Base-by-base conservation (phyloP, 1,140 invertebrate species). In the Penaeus vannamei region DNA sequence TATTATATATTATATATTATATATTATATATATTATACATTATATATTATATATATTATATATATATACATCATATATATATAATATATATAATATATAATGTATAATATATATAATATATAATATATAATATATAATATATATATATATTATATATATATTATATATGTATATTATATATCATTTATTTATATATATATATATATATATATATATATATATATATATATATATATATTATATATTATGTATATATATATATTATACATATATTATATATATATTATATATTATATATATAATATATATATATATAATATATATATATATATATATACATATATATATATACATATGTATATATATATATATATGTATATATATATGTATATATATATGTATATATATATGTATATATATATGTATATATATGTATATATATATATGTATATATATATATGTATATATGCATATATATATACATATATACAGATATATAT, bases 171-270 rank as follows among this genome's bases (percentile, higher is more conserved):
- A 1, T 42, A 4, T 42, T 4, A 42, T 42, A 42, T 42, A 42
- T 42, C 5, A 42, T 42, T 7, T 42, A 42, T 42, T 7, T 72
- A 26, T 72, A 72, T 72, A 72, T 72, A 72, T 72, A 72, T 72
- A 72, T 72, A 72, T 72, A 72, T 72, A 72, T 72, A 72, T 72
- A 72, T 72, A 72, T 72, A 72, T 72, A 72, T 72, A 72, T 72
- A 72, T 72, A 72, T 72, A 72, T 72, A 72, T 72, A 69, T 69
- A 69, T 69, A 69, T 69, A 69, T 69, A 69, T 69, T 69, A 69
- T 69, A 69, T 69, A 69, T 69, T 69, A 69, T 69, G 23, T 69
- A 69, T 69, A 69, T 69, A 69, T 69, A 69, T 69, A 20, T 23
- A 69, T 69, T 69, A 69, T 69, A 69, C 23, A 69, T 69, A 69